Evolutionary conservation across 2,113 vertebrate species (phyloP), one percentile per base, ranked within the genome.

Genomic region (Proterorhinus semilunaris): DNA sequence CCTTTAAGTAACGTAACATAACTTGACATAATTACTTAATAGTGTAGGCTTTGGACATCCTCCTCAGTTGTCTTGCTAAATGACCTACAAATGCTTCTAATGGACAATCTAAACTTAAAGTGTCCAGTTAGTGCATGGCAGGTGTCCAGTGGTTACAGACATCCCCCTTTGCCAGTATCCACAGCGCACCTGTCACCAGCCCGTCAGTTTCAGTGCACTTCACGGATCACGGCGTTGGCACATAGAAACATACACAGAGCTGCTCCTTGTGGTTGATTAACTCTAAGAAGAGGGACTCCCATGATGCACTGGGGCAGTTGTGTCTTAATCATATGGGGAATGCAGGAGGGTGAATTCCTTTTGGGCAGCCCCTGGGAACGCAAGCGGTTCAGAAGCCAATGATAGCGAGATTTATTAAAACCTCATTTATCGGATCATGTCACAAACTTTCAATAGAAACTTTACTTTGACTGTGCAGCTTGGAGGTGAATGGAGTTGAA

Each of bases 281-380:
- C 53, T 66, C 47, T 52, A 7, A 36, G 13, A 27, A 55, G 69
- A 45, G 55, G 61, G 49, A 46, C 64, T 82, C 61, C 79, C 71
- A 78, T 71, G 50, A 55, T 74, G 64, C 78, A 55, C 13, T 12
- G 44, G 71, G 64, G 65, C 74, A 62, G 61, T 1, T 43, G 54
- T 6, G 53, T 87, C 73, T 72, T 88, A 86, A 89, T 89, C 71
- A 84, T 83, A 44, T 66, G 46, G 50, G 79, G 87, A 91, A 90
- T 85, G 76, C 51, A 46, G 66, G 53, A 50, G 66, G 54, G n/a
- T 53, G 75, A 83, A 88, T 87, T 88, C 81, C 79, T 83, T 74
- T 71, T 78, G 76, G 67, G 69, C 76, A 46, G 83, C 81, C 86
- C 79, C 81, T 50, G 68, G 73, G 69, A 76, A 83, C 76, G 70